Evolutionary conservation across 2,797 vertebrate species (phyloP).

Genomic region (Sebastolobus altivelis): DNA sequence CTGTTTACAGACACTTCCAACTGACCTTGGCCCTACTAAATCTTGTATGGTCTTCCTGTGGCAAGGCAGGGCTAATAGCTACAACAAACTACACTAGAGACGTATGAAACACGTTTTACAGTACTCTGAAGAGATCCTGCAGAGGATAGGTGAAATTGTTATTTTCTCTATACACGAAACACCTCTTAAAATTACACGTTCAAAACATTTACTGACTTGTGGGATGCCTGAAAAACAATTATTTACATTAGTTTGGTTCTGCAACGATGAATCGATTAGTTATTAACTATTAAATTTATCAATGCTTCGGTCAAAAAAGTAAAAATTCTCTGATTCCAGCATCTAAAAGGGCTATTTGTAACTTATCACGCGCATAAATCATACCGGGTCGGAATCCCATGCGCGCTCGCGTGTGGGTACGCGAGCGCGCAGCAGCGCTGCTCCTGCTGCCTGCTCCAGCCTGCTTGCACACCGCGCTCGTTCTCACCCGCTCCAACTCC

Average conservation of each 20-base stretch:
- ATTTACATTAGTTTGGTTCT: not conserved
- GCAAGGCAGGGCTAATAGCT: not conserved
- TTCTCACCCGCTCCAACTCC: too few species aligned
- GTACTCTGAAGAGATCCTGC: not conserved
- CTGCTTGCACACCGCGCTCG: too few species aligned
- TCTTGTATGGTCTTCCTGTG: not conserved
- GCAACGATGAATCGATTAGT: too few species aligned
- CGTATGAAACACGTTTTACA: not conserved
- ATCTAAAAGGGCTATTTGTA: too few species aligned
- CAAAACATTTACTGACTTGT: not conserved
- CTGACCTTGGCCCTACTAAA: conserved; percentile 9
- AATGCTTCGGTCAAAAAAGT: too few species aligned
- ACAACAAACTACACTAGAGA: not conserved
- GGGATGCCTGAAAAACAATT: not conserved
- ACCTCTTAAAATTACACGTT: not conserved
- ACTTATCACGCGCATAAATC: too few species aligned
- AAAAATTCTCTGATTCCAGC: too few species aligned
- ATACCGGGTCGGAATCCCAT: too few species aligned
- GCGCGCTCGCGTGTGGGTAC: too few species aligned
- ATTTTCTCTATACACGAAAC: not conserved
- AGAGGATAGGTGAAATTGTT: not conserved
- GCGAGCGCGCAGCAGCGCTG: too few species aligned
- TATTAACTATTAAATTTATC: too few species aligned
- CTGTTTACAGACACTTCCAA: conserved; percentile 43
- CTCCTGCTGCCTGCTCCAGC: too few species aligned